These are phyloP conservation scores for Coregonus sp. DNA, from an alignment of 2,797 vertebrate genomes.

Conservation along the genomic window DNA sequence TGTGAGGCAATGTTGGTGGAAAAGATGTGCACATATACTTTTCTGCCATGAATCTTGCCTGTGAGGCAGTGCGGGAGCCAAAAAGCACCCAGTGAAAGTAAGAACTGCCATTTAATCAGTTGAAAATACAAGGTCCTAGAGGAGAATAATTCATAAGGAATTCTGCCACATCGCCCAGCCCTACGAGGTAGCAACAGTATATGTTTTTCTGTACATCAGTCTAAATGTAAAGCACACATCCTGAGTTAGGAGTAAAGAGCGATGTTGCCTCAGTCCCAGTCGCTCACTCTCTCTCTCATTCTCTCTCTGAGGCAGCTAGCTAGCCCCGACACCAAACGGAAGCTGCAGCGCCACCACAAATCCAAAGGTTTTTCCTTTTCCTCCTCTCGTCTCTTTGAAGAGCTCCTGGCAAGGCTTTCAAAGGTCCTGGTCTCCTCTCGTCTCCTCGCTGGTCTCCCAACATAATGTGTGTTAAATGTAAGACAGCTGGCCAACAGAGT, in stretches of 20 bases:
- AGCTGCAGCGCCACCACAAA: conserved; percentile 51
- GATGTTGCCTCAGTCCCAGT: background rate
- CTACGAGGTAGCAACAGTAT: background rate
- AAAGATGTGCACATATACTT: too few species aligned
- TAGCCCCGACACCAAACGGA: conserved; percentile 48
- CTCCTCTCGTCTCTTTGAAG: conserved; percentile 59
- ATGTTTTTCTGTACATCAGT: background rate
- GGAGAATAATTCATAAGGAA: too few species aligned
- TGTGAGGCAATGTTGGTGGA: too few species aligned
- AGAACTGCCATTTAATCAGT: too few species aligned
- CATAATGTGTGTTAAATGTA: conserved; percentile 63
- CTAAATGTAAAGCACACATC: background rate
- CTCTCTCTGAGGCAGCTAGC: too few species aligned
- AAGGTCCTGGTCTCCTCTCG: conserved; percentile 51
- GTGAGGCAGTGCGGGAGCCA: too few species aligned
- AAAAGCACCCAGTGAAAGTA: too few species aligned
- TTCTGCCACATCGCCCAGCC: too few species aligned
- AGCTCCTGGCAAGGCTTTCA: conserved; percentile 62
- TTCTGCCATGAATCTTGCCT: too few species aligned
- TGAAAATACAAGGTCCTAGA: too few species aligned
- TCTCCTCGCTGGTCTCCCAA: conserved; percentile 53
- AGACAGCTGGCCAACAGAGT: conserved; percentile 59
- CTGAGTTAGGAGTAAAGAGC: background rate
- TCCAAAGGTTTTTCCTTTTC: conserved; percentile 31
- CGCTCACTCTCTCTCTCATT: background rate